Base-by-base conservation (phyloP, 2,888 invertebrate species). In the Margaritifera margaritifera region DNA sequence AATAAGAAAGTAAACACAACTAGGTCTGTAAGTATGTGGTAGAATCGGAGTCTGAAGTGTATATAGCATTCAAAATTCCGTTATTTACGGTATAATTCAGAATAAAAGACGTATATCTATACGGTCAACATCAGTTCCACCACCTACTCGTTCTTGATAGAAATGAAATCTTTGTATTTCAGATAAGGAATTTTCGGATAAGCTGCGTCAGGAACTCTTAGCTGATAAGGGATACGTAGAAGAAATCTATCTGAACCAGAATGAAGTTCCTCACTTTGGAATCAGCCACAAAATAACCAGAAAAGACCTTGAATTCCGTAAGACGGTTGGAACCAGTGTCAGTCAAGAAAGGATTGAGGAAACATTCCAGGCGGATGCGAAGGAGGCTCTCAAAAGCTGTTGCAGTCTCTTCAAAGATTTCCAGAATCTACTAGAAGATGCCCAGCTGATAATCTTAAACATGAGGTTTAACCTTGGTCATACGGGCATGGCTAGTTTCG, bases 401-500 rank as follows among this genome's bases (percentile, higher is more conserved):
- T 22, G 52, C n/a, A n/a, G 19, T 8, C 25, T 61, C 24, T 42
- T 55, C 31, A 22, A 62, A 1, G 42, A 58, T 19, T 65, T 56
- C 42, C 6, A 25, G 8, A 25, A 6, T 19, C 66, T 55, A 24
- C 69, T 62, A 8, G 42, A 56, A 1, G 69, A 69, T 53, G 69
- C 65, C 3, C 56, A 62, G n/a, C 56, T 66, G 24, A 66, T 69
- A 25, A 42, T 69, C 18, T 62, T 66, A 0, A 69, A 69, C 50
- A 69, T 69, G 65, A 53, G 57, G 42, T 69, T 69, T 53, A 66
- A 65, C 22, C 25, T 69, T 6, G 69, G 69, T 51, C 19, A 19
- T 8, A 22, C 11, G 6, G 64, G 61, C 19, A 19, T 69, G 58
- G 57, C n/a, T 8, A 31, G 54, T 53, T 67, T 66, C 20, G 52